A percentile compares a stretch with the other conserved stretches of the same genome.
Evolutionary conservation across 2,797 vertebrate genomes (phyloP).

Genomic region (Carapus acus): DNA sequence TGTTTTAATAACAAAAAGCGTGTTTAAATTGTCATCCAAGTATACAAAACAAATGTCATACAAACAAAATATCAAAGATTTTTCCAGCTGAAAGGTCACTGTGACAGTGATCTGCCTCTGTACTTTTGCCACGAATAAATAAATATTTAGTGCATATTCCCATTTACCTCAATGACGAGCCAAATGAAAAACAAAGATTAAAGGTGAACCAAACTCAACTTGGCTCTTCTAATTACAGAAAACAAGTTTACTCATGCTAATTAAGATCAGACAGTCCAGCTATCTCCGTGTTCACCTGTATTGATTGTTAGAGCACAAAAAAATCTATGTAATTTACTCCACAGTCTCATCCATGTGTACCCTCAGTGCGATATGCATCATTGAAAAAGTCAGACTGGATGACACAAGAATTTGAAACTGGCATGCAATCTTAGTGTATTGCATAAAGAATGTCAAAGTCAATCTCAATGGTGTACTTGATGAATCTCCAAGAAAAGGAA

Average conservation of each 20-base stretch:
- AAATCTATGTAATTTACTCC: conserved; percentile 32
- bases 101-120: conserved; percentile 65
- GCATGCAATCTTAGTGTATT: too few relatives aligned
- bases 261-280: conserved; percentile 76
- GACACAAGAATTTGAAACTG: too few relatives aligned
- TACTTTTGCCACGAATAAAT: conserved; percentile 76
- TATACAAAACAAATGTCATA: conserved; percentile 63
- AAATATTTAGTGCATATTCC: conserved; percentile 82
- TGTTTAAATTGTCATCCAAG: conserved; percentile 68
- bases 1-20: conserved; percentile 70
- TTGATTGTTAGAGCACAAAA: conserved; percentile 48
- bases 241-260: conserved; percentile 55
- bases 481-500: too few relatives aligned
- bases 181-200: conserved; percentile 75
- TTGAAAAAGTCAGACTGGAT: too few relatives aligned
- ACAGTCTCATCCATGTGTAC: conserved; percentile 36
- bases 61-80: conserved; percentile 67
- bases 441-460: background rate
- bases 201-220: conserved; percentile 75
- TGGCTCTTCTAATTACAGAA: conserved; percentile 61
- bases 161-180: conserved; percentile 64
- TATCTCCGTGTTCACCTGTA: conserved; percentile 57
- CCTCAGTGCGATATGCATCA: conserved; percentile 19
- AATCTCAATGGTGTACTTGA: background rate
- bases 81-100: conserved; percentile 67